Evolutionary conservation across 2,888 invertebrate species (phyloP).

Genomic region (Nematopogon swammerdamellus): DNA sequence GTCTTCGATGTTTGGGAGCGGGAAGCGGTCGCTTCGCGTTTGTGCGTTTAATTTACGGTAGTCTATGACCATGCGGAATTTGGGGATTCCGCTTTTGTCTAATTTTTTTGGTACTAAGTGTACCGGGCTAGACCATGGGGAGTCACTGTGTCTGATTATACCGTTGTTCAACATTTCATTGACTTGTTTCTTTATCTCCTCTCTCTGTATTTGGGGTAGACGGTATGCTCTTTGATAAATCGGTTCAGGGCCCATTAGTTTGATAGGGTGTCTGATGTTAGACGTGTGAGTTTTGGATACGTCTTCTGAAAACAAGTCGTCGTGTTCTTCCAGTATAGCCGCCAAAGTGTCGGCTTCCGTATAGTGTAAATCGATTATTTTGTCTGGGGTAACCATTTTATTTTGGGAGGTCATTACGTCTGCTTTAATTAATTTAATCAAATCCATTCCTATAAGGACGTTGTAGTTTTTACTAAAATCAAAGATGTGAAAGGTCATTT

Average conservation of each 20-base stretch:
- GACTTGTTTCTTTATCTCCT: constrained; percentile 3
- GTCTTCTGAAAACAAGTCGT: too few relatives aligned
- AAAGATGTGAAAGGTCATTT: too few relatives aligned
- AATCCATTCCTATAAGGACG: too few relatives aligned
- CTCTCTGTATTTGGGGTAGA: neutral
- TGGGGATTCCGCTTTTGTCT: constrained; percentile 7
- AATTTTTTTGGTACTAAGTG: constrained; percentile 9
- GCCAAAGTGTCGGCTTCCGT: too few relatives aligned
- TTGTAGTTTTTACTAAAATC: too few relatives aligned
- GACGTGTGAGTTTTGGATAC: too few relatives aligned
- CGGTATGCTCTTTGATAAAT: neutral
- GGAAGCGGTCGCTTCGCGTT: neutral
- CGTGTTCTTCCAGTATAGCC: too few relatives aligned
- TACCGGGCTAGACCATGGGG: constrained; percentile 8
- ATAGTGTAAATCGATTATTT: too few relatives aligned
- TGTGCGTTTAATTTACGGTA: neutral
- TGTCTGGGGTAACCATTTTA: too few relatives aligned
- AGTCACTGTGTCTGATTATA: constrained; percentile 7
- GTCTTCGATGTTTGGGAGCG: neutral
- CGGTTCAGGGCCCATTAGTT: neutral
- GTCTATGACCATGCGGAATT: constrained; percentile 6
- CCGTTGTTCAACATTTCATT: constrained; percentile 7
- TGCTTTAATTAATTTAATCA: too few relatives aligned
- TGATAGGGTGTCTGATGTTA: too few relatives aligned
- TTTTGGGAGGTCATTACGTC: too few relatives aligned